These are phyloP conservation scores for Rhadinocentrus ornatus DNA, from an alignment of 2,797 vertebrate genomes.

Conservation along the genomic window DNA sequence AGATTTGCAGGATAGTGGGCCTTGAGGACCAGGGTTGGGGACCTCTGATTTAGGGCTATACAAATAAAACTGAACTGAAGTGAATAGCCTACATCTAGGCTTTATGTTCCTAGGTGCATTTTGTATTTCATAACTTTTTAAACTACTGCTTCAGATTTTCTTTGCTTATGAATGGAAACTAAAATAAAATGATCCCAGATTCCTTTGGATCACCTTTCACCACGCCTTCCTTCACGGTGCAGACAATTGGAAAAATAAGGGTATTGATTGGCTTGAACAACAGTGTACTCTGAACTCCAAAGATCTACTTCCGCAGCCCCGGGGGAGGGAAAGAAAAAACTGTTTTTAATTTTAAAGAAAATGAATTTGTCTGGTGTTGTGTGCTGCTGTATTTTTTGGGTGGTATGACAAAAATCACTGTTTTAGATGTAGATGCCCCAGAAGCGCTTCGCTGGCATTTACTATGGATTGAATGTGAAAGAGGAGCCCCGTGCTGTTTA, in stretches of 20 bases:
- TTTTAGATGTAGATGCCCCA: conserved; percentile 36
- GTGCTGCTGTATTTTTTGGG: conserved; percentile 41
- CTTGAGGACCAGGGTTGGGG: too few species aligned
- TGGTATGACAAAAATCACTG: conserved; percentile 41
- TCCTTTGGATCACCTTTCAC: background rate
- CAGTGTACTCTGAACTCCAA: conserved; percentile 13
- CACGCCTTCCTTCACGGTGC: conserved; percentile 8
- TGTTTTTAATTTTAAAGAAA: conserved; percentile 18
- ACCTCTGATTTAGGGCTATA: too few species aligned
- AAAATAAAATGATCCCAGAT: background rate
- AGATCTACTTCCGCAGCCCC: conserved; percentile 17
- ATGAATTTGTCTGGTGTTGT: conserved; percentile 30
- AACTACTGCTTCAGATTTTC: background rate
- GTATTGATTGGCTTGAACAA: conserved; percentile 13
- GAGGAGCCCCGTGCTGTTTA: conserved; percentile 50
- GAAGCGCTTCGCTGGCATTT: conserved; percentile 48
- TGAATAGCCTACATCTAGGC: too few species aligned
- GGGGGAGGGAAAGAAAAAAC: conserved; percentile 20
- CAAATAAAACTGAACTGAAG: too few species aligned
- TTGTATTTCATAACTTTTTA: background rate
- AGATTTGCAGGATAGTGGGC: too few species aligned
- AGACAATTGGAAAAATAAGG: conserved; percentile 11
- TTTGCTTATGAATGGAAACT: background rate
- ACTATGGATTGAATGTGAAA: conserved; percentile 43
- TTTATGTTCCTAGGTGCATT: too few species aligned